These are phyloP conservation scores for Procavia capensis DNA, from an alignment of 2,113 vertebrate genomes.

Conservation along the genomic window DNA sequence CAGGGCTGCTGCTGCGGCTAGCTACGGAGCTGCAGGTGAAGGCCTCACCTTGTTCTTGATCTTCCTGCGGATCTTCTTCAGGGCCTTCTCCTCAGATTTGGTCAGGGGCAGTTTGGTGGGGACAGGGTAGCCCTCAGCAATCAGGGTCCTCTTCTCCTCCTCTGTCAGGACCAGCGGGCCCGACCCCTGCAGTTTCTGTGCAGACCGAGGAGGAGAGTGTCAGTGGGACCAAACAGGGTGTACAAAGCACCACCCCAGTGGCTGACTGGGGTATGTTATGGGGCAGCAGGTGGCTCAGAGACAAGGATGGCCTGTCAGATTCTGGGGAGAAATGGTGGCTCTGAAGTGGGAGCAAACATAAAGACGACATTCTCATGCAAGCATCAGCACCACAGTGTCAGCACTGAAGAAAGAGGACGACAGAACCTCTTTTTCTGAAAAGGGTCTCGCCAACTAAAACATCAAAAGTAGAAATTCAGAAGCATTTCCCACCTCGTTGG, in stretches of 20 bases:
- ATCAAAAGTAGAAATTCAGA: background rate
- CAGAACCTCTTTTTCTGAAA: background rate
- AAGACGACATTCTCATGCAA: background rate
- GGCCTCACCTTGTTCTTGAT: conserved; percentile 96
- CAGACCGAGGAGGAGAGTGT: background rate
- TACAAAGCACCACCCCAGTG: background rate
- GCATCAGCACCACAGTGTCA: no score
- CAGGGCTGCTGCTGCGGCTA: background rate
- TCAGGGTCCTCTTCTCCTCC: conserved; percentile 97
- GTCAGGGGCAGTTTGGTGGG: conserved; percentile 97
- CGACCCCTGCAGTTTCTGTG: conserved; percentile 94
- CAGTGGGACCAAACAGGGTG: background rate
- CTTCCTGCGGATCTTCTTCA: conserved; percentile 99
- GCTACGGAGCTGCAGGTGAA: background rate
- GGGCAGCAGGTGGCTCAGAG: background rate
- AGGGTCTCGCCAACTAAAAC: background rate
- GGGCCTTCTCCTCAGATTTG: conserved; percentile 97
- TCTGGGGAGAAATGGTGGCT: no score
- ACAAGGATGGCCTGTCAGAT: background rate
- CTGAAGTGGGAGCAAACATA: background rate
- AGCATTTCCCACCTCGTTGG: background rate
- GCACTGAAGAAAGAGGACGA: background rate
- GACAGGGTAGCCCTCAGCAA: conserved; percentile 98
- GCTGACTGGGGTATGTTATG: fast-evolving
- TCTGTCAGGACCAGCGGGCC: conserved; percentile 97